Evolutionary conservation across 2,797 vertebrate species (phyloP).

Genomic region (Botia kubotai): DNA sequence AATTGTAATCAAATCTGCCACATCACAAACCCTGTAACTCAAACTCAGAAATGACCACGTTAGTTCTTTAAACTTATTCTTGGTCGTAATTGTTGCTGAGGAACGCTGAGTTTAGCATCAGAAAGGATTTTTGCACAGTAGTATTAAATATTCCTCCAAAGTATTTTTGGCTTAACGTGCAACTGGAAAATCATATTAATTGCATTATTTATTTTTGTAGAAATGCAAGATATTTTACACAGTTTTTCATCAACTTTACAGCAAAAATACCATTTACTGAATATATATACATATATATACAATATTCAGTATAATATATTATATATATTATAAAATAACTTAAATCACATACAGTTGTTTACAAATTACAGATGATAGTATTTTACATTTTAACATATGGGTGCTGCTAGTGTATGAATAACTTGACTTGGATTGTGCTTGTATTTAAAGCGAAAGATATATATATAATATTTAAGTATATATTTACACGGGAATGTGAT

Average conservation of each 20-base stretch:
- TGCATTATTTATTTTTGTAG: slow-evolving; percentile 83
- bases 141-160: too few species aligned
- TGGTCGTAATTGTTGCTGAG: slow-evolving; percentile 38
- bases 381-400: slow-evolving; percentile 78
- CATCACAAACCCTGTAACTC: slow-evolving; percentile 1
- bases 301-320: too few species aligned
- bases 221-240: slow-evolving; percentile 80
- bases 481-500: slow-evolving; percentile 62
- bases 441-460: slow-evolving; percentile 64
- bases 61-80: slow-evolving; percentile 11
- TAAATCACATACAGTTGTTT: slow-evolving; percentile 64
- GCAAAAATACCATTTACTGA: slow-evolving; percentile 71
- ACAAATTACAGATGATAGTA: slow-evolving; percentile 71
- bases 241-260: slow-evolving; percentile 70
- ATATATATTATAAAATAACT: slow-evolving; percentile 39
- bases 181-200: slow-evolving; percentile 77
- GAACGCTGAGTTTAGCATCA: slow-evolving; percentile 62
- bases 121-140: slow-evolving; percentile 53
- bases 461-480: slow-evolving; percentile 67
- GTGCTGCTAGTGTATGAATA: slow-evolving; percentile 82
- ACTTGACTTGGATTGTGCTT: slow-evolving; percentile 76
- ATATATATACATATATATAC: slow-evolving; percentile 67
- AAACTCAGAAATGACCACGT: neutral
- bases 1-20: slow-evolving; percentile 15
- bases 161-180: slow-evolving; percentile 75